Conservation (phyloP, 2,113 vertebrate species). For the Boleophthalmus pectinirostris region DNA sequence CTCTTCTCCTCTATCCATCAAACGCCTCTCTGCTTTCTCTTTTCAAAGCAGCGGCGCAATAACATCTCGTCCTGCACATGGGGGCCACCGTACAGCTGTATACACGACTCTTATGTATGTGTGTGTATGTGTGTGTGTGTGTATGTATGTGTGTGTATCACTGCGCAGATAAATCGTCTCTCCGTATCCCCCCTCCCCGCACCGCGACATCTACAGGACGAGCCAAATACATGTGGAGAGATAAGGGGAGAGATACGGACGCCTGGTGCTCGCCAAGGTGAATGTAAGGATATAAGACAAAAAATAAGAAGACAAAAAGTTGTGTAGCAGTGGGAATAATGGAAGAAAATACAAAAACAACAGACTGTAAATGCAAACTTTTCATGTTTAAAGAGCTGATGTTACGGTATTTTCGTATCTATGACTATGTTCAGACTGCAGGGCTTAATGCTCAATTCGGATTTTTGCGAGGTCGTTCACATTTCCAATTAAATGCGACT, state of each 20-base stretch:
- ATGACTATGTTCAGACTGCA: too few relatives aligned
- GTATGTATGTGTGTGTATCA: not conserved
- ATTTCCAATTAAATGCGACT: too few relatives aligned
- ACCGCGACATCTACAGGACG: not conserved
- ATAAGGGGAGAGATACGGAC: not conserved
- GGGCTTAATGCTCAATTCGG: too few relatives aligned
- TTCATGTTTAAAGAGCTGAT: too few relatives aligned
- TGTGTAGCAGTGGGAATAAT: not conserved
- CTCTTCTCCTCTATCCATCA: slow-evolving; percentile 9
- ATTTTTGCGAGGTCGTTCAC: too few relatives aligned
- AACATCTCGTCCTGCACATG: slow-evolving; percentile 12
- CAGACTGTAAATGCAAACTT: too few relatives aligned
- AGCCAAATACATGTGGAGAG: slow-evolving; percentile 7
- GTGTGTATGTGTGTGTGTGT: too few relatives aligned
- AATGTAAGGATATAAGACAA: too few relatives aligned
- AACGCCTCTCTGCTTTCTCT: not conserved
- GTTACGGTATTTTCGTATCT: too few relatives aligned
- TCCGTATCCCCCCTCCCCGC: not conserved
- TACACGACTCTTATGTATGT: not conserved
- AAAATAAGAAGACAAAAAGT: not conserved
- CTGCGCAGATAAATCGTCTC: slow-evolving; percentile 13
- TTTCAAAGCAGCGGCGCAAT: slow-evolving; percentile 11
- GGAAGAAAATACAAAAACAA: not conserved
- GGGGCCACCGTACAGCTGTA: slow-evolving; percentile 8
- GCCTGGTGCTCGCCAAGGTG: not conserved